A percentile compares a stretch with the other conserved stretches of the same genome.
phyloP scores from a whole-genome alignment of 1,140 invertebrate genomes.

The Amphibalanus amphitrite region DNA sequence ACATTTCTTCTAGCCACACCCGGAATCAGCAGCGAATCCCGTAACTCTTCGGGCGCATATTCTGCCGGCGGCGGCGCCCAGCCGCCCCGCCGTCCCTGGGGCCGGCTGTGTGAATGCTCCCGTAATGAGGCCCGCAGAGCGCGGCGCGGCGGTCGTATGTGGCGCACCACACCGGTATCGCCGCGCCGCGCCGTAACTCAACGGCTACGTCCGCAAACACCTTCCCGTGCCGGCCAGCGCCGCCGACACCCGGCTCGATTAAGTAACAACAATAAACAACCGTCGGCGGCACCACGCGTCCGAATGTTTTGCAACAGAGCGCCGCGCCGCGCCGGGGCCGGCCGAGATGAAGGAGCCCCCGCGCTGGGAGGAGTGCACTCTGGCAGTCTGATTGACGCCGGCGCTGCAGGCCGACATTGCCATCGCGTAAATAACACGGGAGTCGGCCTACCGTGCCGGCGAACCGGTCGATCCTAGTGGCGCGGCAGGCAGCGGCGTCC shows the following conservation, averaged over 20 bases:
- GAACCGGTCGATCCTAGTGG: not conserved
- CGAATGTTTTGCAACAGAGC: not conserved
- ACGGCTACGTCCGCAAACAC: not conserved
- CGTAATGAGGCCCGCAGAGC: no score
- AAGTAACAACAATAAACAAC: not conserved
- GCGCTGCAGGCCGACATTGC: not conserved
- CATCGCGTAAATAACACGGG: not conserved
- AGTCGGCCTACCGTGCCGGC: not conserved
- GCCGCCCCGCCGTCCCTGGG: no score
- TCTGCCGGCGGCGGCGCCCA: no score
- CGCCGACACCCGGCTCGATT: not conserved
- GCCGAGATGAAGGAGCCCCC: not conserved
- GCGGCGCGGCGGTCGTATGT: no score
- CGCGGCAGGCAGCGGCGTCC: not conserved
- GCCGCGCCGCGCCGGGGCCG: no score
- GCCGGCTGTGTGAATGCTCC: no score
- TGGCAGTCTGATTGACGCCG: not conserved
- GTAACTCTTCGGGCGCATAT: no score
- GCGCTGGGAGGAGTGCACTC: not conserved
- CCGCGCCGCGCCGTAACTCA: not conserved
- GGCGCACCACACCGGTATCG: not conserved
- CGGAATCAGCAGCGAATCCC: no score
- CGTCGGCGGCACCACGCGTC: no score
- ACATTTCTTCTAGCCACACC: no score
- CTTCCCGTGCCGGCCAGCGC: no score